Conservation (phyloP, 2,888 invertebrate species). For the Leptinotarsa rubiginosa region DNA sequence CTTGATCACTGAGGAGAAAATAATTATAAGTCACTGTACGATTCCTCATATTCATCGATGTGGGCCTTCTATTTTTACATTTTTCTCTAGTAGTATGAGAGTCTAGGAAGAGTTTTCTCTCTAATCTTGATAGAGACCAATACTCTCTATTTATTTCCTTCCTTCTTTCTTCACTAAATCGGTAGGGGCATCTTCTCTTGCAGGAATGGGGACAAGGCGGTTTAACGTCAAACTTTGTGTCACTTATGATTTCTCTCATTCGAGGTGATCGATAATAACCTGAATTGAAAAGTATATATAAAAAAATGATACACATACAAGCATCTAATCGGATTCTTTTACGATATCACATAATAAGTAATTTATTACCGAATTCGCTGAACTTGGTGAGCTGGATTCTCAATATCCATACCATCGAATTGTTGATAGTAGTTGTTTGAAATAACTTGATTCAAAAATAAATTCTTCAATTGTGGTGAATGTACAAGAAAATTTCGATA, state of each 20-base stretch:
- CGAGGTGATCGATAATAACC: not conserved
- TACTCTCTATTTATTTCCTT: constrained; percentile 3
- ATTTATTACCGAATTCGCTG: no score
- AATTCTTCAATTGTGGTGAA: no score
- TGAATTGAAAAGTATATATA: not conserved
- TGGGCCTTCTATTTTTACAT: not conserved
- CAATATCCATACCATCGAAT: no score
- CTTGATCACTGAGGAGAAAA: constrained; percentile 5
- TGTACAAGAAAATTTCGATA: no score
- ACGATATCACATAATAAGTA: no score
- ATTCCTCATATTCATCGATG: constrained; percentile 1
- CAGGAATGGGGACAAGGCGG: not conserved
- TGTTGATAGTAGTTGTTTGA: no score
- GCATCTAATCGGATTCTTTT: no score
- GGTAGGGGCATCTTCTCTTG: not conserved
- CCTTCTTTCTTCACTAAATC: constrained; percentile 7
- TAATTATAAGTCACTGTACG: not conserved
- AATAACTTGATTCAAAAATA: no score
- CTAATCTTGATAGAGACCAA: not conserved
- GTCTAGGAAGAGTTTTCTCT: not conserved
- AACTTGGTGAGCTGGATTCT: no score
- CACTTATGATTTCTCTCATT: not conserved
- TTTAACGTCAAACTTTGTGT: not conserved
- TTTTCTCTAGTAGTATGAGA: not conserved
- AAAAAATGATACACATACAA: no score